phyloP scores from a whole-genome alignment of 2,888 invertebrate genomes.

The Patella ulyssiponensis region DNA sequence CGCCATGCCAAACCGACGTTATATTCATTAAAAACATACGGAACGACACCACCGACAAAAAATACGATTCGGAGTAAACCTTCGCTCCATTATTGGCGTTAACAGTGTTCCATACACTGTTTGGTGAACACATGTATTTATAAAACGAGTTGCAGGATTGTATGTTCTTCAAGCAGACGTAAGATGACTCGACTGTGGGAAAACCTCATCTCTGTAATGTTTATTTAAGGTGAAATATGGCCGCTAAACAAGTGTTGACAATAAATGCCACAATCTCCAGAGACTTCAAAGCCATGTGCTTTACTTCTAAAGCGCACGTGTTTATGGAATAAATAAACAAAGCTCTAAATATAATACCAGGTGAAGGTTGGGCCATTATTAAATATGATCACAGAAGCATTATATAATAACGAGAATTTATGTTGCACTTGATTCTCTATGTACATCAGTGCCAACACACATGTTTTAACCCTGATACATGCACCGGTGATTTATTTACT shows the following conservation, averaged over 20 bases:
- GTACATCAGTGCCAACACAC: too few species aligned
- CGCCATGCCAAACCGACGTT: too few species aligned
- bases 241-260: slow-evolving; percentile 1
- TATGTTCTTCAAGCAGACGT: background rate
- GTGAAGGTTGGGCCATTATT: too few species aligned
- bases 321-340: too few species aligned
- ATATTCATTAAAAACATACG: too few species aligned
- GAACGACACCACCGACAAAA: background rate
- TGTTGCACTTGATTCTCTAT: too few species aligned
- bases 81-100: background rate
- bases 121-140: background rate
- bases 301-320: background rate
- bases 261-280: background rate
- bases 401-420: too few species aligned
- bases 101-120: background rate
- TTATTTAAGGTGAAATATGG: slow-evolving; percentile 7
- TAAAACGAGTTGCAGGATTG: background rate
- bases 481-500: too few species aligned
- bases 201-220: background rate
- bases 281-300: slow-evolving; percentile 8
- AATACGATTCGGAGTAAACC: background rate
- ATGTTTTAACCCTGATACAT: too few species aligned
- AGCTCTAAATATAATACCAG: too few species aligned
- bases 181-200: background rate
- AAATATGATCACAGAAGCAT: too few species aligned